Base-by-base conservation (phyloP, 2,797 vertebrate species). In the Pristis pectinata region DNA sequence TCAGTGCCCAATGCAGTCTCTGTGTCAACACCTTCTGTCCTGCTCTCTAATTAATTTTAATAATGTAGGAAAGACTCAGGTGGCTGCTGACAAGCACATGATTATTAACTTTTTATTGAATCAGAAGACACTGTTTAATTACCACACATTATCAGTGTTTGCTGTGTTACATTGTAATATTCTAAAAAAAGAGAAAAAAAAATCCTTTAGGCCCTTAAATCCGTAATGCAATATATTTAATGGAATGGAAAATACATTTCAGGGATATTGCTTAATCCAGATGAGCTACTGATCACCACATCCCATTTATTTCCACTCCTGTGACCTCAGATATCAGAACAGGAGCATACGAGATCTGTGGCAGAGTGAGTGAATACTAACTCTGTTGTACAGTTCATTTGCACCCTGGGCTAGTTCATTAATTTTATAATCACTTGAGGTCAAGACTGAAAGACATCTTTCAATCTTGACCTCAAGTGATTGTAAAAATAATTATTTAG, bases 71-170 rank as follows among this genome's bases (percentile, higher is more conserved):
- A 89, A 59, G 85, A 13, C 82, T 85, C 24, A 30, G 17, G 59
- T 61, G 56, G 59, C 56, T 89, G 13, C 27, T 61, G 53, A 89
- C 53, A 89, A n/a, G 11, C 30, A 61, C 56, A 59, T n/a, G 9
- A n/a, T 34, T 89, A 61, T 17, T 87, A 59, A 87, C 56, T 61
- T 61, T 59, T 34, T 89, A 61, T 61, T 61, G 85, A 30, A n/a
- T 34, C 85, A 61, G 85, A 61, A 61, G 27, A 17, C 85, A n/a
- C 56, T 89, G 24, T 85, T 89, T 61, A 83, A 89, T 89, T 89
- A n/a, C 53, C 56, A 30, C 0, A 15, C 30, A 34, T 6, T 61
- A 53, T 83, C 15, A n/a, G 30, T 89, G 30, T 7, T 34, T 17
- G 17, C 85, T 19, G 56, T 59, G 85, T 59, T n/a, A n/a, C 15